Evolutionary conservation across 2,797 vertebrate genomes (phyloP).

Genomic region (Parambassis ranga): DNA sequence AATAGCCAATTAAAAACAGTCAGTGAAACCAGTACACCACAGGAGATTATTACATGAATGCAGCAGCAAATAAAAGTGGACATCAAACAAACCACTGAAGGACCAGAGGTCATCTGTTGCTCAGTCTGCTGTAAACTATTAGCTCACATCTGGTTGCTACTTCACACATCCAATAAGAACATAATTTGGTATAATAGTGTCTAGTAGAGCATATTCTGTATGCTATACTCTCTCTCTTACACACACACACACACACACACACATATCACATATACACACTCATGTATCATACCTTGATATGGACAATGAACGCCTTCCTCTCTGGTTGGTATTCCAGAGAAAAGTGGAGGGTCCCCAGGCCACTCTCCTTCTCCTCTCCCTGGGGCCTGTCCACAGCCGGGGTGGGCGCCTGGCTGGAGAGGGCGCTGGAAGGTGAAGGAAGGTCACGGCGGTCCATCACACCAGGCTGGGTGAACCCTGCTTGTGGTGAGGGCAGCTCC

Average conservation of each 20-base stretch:
- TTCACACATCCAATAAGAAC: no score
- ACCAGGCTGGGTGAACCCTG: conserved; percentile 79
- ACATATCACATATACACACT: no score
- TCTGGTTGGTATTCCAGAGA: conserved; percentile 96
- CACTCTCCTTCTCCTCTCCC: conserved; percentile 78
- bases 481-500: conserved; percentile 83
- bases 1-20: neutral
- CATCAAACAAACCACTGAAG: no score
- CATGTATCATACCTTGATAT: conserved; percentile 91
- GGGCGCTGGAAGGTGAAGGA: conserved; percentile 84
- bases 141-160: no score
- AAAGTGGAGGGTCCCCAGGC: conserved; percentile 92
- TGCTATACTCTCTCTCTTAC: no score
- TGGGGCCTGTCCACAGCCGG: conserved; percentile 81
- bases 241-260: neutral
- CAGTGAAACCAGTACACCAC: no score
- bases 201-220: no score
- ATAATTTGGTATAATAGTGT: no score
- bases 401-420: conserved; percentile 87
- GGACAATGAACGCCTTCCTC: conserved; percentile 95
- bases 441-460: conserved; percentile 68
- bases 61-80: no score
- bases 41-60: no score
- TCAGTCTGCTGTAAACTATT: no score
- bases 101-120: no score